Evolutionary conservation across 2,113 vertebrate genomes (phyloP).

Genomic region (Procavia capensis): DNA sequence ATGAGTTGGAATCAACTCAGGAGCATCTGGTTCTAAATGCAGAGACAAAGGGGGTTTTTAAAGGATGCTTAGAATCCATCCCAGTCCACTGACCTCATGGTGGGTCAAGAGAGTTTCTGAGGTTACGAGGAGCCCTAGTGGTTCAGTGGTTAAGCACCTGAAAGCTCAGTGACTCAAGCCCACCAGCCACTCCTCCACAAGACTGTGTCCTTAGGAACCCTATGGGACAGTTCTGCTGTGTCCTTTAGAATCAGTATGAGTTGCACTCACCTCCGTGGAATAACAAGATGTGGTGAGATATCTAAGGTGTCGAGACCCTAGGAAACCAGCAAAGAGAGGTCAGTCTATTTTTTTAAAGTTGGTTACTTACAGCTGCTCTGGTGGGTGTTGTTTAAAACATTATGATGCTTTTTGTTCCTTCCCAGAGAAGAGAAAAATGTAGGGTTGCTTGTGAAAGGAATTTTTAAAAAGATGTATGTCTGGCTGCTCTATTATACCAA

Average conservation of each 20-base stretch:
- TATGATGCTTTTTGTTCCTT: not conserved
- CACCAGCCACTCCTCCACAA: not conserved
- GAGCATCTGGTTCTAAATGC: not conserved
- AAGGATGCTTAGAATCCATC: not conserved
- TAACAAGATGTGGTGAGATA: rapidly evolving
- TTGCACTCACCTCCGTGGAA: not conserved
- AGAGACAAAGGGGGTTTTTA: not conserved
- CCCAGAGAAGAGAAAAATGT: slow-evolving; percentile 64
- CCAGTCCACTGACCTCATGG: not conserved
- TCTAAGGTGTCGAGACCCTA: not conserved
- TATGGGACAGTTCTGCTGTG: not conserved
- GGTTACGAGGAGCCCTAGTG: not conserved
- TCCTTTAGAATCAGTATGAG: not conserved
- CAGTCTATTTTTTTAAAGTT: not conserved
- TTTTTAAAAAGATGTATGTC: slow-evolving; percentile 35
- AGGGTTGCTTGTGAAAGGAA: slow-evolving; percentile 80
- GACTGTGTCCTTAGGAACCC: not conserved
- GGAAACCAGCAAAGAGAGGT: not conserved
- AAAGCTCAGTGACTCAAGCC: not conserved
- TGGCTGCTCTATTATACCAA: slow-evolving; percentile 59
- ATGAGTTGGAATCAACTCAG: no score
- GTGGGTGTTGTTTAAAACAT: not conserved
- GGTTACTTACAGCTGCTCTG: not conserved
- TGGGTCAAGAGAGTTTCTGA: not conserved
- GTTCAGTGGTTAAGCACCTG: not conserved